A percentile compares a stretch with the other conserved stretches of the same genome.
phyloP scores from a whole-genome alignment of 2,797 vertebrate genomes.

The Glossophaga mutica region DNA sequence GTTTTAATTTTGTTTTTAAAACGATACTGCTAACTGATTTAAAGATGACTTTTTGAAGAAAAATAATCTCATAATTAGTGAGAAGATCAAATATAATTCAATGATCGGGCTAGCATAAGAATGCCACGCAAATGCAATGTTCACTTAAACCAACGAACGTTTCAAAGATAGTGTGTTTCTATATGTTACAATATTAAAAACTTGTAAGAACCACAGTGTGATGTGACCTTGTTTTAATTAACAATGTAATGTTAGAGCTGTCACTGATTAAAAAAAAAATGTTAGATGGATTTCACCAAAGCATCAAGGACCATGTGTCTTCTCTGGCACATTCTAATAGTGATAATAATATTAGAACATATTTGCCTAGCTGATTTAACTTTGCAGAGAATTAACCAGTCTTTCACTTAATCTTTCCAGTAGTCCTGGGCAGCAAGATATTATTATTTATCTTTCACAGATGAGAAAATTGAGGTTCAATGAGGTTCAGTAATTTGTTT shows the following conservation, averaged over 20 bases:
- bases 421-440: not conserved
- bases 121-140: not conserved
- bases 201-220: not conserved
- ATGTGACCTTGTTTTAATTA: slow-evolving; percentile 47
- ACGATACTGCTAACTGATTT: not conserved
- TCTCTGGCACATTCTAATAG: not conserved
- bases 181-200: slow-evolving; percentile 29
- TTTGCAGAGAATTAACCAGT: not conserved
- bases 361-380: slow-evolving; percentile 31
- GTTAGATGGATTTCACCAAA: not conserved
- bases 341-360: not conserved
- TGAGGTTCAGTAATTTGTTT: not conserved
- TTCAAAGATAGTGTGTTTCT: slow-evolving; percentile 23
- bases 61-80: not conserved
- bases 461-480: not conserved
- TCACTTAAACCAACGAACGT: slow-evolving; percentile 6
- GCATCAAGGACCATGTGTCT: not conserved
- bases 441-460: slow-evolving; percentile 21
- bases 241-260: not conserved
- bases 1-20: slow-evolving; percentile 35
- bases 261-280: slow-evolving; percentile 31
- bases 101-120: not conserved
- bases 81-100: slow-evolving; percentile 28
- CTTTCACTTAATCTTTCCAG: not conserved
- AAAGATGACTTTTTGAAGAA: not conserved